Conservation (phyloP, 1,140 invertebrate genomes). For the Stegodyphus mimosarum region DNA sequence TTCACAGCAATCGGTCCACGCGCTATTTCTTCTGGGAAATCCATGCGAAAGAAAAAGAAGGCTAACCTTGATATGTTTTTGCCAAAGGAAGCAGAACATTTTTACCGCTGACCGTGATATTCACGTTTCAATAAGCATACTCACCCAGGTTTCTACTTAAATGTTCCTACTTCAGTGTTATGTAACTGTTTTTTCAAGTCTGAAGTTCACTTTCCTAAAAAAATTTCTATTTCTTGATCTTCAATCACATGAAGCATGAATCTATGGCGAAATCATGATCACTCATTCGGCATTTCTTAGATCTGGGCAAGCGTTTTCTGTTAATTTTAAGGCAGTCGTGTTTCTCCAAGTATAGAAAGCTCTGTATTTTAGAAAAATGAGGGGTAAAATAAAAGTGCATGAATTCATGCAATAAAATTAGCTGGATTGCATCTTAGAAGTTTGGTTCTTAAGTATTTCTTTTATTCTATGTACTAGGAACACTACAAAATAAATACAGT, state of each 20-base stretch:
- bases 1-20: conserved; percentile 3
- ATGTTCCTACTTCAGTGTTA: not conserved
- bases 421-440: too few species aligned
- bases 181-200: not conserved
- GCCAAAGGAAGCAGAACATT: conserved; percentile 51
- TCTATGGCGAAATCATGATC: too few species aligned
- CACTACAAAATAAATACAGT: too few species aligned
- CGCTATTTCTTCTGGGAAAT: conserved; percentile 41
- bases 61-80: conserved; percentile 53
- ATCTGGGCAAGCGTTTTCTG: too few species aligned
- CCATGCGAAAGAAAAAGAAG: not conserved
- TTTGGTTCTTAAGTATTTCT: too few species aligned
- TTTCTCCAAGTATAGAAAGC: too few species aligned
- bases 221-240: not conserved
- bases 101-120: conserved; percentile 55
- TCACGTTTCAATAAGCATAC: conserved; percentile 42
- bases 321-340: too few species aligned
- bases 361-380: too few species aligned
- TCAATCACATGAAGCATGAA: not conserved
- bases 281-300: too few species aligned
- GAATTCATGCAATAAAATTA: too few species aligned
- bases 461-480: too few species aligned
- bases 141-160: not conserved
- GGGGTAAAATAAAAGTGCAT: too few species aligned
- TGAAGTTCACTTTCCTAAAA: not conserved